phyloP scores from a whole-genome alignment of 2,113 vertebrate species.

The Manacus vitellinus region DNA sequence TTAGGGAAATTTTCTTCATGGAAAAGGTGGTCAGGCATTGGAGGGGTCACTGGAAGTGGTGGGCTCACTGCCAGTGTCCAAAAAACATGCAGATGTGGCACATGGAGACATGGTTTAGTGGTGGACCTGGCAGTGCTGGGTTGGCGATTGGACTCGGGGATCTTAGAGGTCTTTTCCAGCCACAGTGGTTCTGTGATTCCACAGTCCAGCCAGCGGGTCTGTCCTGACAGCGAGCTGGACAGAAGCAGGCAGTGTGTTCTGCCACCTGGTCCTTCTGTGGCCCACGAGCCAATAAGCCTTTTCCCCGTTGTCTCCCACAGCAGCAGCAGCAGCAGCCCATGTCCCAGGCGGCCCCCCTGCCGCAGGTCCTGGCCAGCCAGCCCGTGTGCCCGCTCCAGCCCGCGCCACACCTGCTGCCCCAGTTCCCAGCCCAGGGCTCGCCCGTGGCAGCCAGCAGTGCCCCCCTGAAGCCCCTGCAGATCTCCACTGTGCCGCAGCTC shows the following conservation, averaged over 20 bases:
- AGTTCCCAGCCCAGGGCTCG: slow-evolving; percentile 68
- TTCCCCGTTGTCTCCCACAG: background rate
- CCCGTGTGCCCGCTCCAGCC: slow-evolving; percentile 68
- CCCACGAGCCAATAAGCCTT: background rate
- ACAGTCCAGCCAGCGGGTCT: accelerated
- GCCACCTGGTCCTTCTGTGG: accelerated
- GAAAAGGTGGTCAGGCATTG: background rate
- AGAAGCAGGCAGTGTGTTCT: accelerated
- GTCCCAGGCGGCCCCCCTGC: slow-evolving; percentile 70
- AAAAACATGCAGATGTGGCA: background rate
- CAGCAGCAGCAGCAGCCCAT: slow-evolving; percentile 64
- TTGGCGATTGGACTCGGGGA: background rate
- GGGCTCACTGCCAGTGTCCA: background rate
- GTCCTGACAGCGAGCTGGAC: background rate
- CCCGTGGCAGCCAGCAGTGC: slow-evolving; percentile 65
- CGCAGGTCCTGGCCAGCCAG: slow-evolving; percentile 77
- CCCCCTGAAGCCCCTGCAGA: slow-evolving; percentile 82
- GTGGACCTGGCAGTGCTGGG: background rate
- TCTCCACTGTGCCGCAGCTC: slow-evolving; percentile 74
- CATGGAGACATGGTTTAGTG: background rate
- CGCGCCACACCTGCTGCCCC: slow-evolving; percentile 67
- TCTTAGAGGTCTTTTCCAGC: background rate
- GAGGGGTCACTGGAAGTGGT: background rate
- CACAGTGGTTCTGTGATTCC: background rate
- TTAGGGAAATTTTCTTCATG: background rate